These are phyloP conservation scores for Spizella passerina DNA, from an alignment of 2,797 vertebrate species.

Conservation along the genomic window DNA sequence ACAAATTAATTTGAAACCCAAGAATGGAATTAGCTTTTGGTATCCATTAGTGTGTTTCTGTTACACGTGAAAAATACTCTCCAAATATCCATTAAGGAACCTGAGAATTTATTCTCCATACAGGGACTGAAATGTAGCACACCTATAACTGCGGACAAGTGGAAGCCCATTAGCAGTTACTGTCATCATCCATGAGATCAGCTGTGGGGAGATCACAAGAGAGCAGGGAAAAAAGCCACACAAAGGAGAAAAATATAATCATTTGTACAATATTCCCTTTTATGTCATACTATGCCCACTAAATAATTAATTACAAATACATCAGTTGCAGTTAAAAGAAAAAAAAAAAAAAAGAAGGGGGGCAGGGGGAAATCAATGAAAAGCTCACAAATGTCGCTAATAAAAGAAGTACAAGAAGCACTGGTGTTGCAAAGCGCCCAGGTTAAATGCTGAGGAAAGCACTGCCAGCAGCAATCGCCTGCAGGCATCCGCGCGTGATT, in stretches of 20 bases:
- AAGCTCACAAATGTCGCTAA: neutral
- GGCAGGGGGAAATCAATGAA: neutral
- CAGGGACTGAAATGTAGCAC: neutral
- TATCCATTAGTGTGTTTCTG: constrained; percentile 19
- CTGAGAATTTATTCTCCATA: neutral
- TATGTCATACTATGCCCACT: constrained; percentile 23
- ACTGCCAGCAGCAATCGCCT: neutral
- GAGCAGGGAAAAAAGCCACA: constrained; percentile 3
- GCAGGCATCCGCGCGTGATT: neutral
- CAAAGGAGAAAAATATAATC: constrained; percentile 34
- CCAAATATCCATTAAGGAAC: constrained; percentile 27
- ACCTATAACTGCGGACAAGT: neutral
- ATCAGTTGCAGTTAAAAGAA: neutral
- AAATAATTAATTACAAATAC: constrained; percentile 65
- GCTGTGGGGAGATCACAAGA: constrained; percentile 17
- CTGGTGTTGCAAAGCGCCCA: neutral
- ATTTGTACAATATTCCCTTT: constrained; percentile 62
- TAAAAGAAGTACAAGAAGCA: neutral
- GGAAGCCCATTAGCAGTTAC: constrained; percentile 19
- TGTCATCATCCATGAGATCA: constrained; percentile 43
- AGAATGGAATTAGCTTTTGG: neutral
- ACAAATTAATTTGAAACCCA: constrained; percentile 30
- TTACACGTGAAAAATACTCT: neutral
- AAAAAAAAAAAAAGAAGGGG: neutral
- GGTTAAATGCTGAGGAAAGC: constrained; percentile 31